Conservation (phyloP, 2,113 vertebrate species). For the Notothenia rossii region DNA sequence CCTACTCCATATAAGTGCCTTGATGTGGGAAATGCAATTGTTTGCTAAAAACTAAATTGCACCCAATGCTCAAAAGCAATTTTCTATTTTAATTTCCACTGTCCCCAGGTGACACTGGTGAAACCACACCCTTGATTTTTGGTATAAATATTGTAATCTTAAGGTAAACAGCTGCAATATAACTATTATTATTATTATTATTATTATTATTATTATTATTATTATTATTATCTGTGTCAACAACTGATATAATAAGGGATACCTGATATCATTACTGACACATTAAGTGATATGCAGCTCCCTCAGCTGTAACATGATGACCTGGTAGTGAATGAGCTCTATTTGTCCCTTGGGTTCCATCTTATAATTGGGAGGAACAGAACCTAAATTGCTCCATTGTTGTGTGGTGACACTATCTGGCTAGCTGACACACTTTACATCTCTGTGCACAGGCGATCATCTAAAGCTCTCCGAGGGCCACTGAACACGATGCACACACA, state of each 20-base stretch:
- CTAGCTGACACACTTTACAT: constrained; percentile 10
- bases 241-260: not conserved
- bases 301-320: not conserved
- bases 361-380: not conserved
- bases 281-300: not conserved
- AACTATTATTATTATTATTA: not conserved
- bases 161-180: not conserved
- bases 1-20: too few species aligned
- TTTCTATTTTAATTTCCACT: not conserved
- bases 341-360: constrained; percentile 11
- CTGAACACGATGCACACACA: not conserved
- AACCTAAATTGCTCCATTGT: constrained; percentile 19
- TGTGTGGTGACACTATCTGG: constrained; percentile 16
- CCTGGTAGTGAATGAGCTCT: not conserved
- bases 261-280: not conserved
- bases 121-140: not conserved
- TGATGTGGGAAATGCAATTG: too few species aligned
- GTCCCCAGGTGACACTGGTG: not conserved
- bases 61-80: too few species aligned
- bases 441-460: too few species aligned
- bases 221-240: not conserved
- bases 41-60: too few species aligned
- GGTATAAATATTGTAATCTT: too few species aligned
- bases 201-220: not conserved
- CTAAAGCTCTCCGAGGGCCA: constrained; percentile 12